Evolutionary conservation across 2,797 vertebrate species (phyloP).

Genomic region (Leptodactylus fallax): DNA sequence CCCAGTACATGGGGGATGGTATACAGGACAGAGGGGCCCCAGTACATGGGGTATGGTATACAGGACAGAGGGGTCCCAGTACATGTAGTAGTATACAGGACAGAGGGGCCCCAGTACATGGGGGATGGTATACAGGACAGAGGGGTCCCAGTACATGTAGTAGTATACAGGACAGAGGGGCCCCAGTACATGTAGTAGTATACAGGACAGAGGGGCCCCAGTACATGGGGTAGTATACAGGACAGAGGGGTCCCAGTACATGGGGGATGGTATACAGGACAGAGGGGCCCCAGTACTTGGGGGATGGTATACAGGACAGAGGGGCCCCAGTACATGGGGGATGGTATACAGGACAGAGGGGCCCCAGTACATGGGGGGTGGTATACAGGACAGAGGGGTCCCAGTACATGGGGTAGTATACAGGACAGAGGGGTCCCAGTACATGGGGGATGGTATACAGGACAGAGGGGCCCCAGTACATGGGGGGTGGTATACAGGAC

Average conservation of each 20-base stretch:
- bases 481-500: neutral
- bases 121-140: too few species aligned
- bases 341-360: neutral
- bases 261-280: neutral
- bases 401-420: neutral
- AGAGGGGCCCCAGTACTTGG: neutral
- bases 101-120: too few species aligned
- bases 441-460: neutral
- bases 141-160: neutral
- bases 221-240: neutral
- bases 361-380: neutral
- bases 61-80: neutral
- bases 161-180: neutral
- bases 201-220: neutral
- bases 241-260: neutral
- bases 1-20: neutral
- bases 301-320: neutral
- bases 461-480: neutral
- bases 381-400: neutral
- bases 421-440: neutral
- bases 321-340: neutral
- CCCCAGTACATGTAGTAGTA: neutral
- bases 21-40: neutral
- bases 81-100: neutral
- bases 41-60: neutral